These are phyloP conservation scores for Haemorhous mexicanus DNA, from an alignment of 2,113 vertebrate species.

Conservation along the genomic window DNA sequence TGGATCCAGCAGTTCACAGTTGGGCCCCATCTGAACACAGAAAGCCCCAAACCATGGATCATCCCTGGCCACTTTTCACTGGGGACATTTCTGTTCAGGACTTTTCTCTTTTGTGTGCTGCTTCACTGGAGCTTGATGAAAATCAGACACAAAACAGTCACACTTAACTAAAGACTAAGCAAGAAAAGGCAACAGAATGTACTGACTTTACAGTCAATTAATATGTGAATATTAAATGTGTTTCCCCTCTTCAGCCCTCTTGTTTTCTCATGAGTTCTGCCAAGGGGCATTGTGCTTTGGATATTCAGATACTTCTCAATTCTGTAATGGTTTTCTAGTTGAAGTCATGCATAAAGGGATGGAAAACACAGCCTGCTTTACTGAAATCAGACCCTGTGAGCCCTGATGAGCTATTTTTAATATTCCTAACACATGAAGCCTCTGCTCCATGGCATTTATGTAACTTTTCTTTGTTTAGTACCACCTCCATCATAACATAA, in stretches of 20 bases:
- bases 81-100: not conserved
- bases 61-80: not conserved
- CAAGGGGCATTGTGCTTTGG: not conserved
- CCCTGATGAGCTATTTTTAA: slow-evolving; percentile 25
- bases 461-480: slow-evolving; percentile 33
- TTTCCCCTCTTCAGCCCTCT: not conserved
- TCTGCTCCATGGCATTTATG: not conserved
- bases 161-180: not conserved
- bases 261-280: not conserved
- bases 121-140: not conserved
- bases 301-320: not conserved
- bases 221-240: not conserved
- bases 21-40: not conserved
- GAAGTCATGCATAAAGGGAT: slow-evolving; percentile 16
- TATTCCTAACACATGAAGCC: not conserved
- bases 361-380: not conserved
- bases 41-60: not conserved
- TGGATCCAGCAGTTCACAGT: not conserved
- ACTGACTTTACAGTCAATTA: not conserved
- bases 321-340: not conserved
- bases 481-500: slow-evolving; percentile 12
- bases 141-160: not conserved
- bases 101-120: not conserved
- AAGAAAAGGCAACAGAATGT: not conserved
- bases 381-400: not conserved